Conservation (phyloP, 2,797 vertebrate genomes). For the Sebastes aleutianus region DNA sequence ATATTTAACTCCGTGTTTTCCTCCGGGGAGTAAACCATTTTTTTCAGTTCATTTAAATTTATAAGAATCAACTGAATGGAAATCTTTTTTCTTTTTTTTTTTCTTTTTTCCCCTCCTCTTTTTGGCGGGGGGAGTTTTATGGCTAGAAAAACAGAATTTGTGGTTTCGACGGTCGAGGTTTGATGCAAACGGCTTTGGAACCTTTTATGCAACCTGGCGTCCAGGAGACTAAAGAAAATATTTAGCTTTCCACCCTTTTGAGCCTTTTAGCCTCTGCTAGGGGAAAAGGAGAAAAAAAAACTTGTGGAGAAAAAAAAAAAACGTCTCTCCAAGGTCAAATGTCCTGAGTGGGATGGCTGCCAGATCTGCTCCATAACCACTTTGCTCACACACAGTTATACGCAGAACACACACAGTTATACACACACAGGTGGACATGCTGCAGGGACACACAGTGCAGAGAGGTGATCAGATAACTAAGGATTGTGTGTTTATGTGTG, state of each 20-base stretch:
- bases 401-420: conserved; percentile 29
- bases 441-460: not conserved
- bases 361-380: conserved; percentile 78
- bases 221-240: conserved; percentile 99
- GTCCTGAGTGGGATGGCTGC: conserved; percentile 81
- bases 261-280: conserved; percentile 90
- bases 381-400: conserved; percentile 50
- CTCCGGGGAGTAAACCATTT: conserved; percentile 86
- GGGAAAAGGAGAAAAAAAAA: conserved; percentile 81
- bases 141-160: conserved; percentile 97
- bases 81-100: conserved; percentile 82
- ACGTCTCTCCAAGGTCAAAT: conserved; percentile 81
- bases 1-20: conserved; percentile 78
- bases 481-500: not conserved
- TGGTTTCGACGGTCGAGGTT: conserved; percentile 92
- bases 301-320: conserved; percentile 60
- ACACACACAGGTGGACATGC: conserved; percentile 12
- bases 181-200: conserved; percentile 97
- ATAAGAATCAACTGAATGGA: conserved; percentile 94
- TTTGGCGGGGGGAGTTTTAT: conserved; percentile 86
- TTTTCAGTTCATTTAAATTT: conserved; percentile 93
- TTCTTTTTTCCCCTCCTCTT: conserved; percentile 39
- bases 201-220: conserved; percentile 98
- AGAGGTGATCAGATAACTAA: conserved; percentile 15
- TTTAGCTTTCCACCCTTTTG: conserved; percentile 98